phyloP scores from a whole-genome alignment of 2,888 invertebrate genomes.

The Epinotia ramella region DNA sequence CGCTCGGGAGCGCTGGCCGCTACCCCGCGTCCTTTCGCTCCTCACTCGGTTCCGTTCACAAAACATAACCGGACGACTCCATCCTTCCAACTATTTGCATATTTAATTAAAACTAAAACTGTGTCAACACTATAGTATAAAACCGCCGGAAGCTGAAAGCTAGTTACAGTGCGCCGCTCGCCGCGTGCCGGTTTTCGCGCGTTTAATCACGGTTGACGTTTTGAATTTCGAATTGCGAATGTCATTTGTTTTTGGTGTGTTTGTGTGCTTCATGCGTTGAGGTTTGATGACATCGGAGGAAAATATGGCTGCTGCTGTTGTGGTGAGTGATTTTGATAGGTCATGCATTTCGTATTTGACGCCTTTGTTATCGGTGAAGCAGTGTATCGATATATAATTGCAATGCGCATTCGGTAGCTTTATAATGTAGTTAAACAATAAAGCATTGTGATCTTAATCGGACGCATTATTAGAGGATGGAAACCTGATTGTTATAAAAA shows the following conservation, averaged over 20 bases:
- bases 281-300: conserved; percentile 70
- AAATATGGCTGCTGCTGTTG: conserved; percentile 66
- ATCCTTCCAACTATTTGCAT: conserved; percentile 42
- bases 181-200: conserved; percentile 49
- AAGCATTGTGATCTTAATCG: too few relatives aligned
- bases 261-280: conserved; percentile 47
- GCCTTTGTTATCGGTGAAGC: not conserved
- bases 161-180: conserved; percentile 50
- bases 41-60: conserved; percentile 81
- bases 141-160: conserved; percentile 51
- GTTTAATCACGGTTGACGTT: conserved; percentile 43
- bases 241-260: conserved; percentile 32
- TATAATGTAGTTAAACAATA: too few relatives aligned
- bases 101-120: conserved; percentile 41
- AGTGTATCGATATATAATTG: too few relatives aligned
- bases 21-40: conserved; percentile 66
- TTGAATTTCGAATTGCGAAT: conserved; percentile 40
- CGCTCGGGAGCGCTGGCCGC: conserved; percentile 72
- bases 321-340: conserved; percentile 60
- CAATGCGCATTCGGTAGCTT: too few relatives aligned
- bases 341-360: not conserved
- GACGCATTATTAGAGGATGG: too few relatives aligned
- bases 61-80: conserved; percentile 84
- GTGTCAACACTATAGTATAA: conserved; percentile 48
- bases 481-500: too few relatives aligned